Evolutionary conservation across 2,113 vertebrate species (phyloP), one percentile per base, ranked within the genome.

Genomic region (Pseudolaguvia tuberculata): DNA sequence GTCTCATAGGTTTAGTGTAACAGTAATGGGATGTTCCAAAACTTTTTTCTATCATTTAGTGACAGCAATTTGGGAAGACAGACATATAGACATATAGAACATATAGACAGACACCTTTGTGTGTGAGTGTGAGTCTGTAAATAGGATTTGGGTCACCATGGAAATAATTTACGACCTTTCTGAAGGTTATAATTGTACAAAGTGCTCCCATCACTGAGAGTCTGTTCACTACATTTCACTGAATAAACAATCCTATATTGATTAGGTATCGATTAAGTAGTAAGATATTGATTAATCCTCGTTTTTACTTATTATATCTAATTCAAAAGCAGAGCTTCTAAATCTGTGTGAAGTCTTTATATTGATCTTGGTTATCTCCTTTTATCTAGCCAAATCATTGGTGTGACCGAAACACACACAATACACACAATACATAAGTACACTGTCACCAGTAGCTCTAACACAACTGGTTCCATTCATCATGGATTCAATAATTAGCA

Each of bases 381-480:
- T 67, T 67, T 29, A 67, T 9, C 9, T 25, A 65, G 61, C 20
- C 2, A 63, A 42, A 14, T 13, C n/a, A 65, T n/a, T 25, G n/a
- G 21, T 13, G 62, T 65, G 61, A 65, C 57, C 9, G 15, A 18
- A 13, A 31, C 57, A 59, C 45, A 29, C 25, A 27, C 21, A 66
- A 15, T 23, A 35, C n/a, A 65, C 35, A 45, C 23, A 18, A 45
- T 20, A 65, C 39, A 7, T 45, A 13, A 25, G 39, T 58, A 21
- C 25, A 31, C 56, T 5, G 7, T 61, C 1, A 14, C 11, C 47
- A 35, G 39, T 50, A 73, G 47, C 39, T 73, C 42, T 62, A 73
- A 52, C 45, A 23, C 57, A 73, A 73, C 57, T 9, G 25, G 13
- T 50, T 61, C 27, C 47, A 72, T 45, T 70, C 52, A 73, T 62